Base-by-base conservation (phyloP, 2,797 vertebrate species). In the Agapornis canus region DNA sequence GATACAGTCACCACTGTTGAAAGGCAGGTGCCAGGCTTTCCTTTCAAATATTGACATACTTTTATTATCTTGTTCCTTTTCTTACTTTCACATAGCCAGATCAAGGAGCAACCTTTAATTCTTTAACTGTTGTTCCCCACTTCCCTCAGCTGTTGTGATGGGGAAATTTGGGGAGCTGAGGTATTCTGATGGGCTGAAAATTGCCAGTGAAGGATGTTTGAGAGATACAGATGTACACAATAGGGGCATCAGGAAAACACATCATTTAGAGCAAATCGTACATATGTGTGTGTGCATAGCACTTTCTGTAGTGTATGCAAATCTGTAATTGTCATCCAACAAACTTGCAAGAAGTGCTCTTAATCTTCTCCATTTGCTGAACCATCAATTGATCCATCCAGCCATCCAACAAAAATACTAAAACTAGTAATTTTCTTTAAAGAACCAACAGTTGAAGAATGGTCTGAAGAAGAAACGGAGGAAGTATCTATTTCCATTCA, bases 401-500 rank as follows among this genome's bases (percentile, higher is more conserved):
- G 64, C 17, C 19, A 27, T 37, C 15, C 66, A 86, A 11, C 32
- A 49, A 71, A 91, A 84, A 70, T 75, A 69, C 31, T 94, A 93
- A 96, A 95, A 76, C n/a, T 73, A 83, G 90, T 89, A 52, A 77
- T 95, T 97, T 82, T 97, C 88, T 93, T 97, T 98, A 93, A 98
- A 98, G 75, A 96, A 81, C 82, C 90, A 60, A 61, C 95, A 95
- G 93, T 96, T 81, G 97, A 98, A 90, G 95, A 97, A 93, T 98
- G 98, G 98, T 57, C 90, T 89, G 98, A 98, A 84, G 97, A 97
- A 90, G 97, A 97, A 94, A 68, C 82, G 59, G 97, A 98, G 25
- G 97, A 97, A 92, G 92, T 68, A 5, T 93, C 81, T 68, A 32
- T 96, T 90, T 93, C 96, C 39, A 4, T 95, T 88, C 90, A 96